These are phyloP conservation scores for Mactra quadrangularis DNA, from an alignment of 1,140 invertebrate species.

Conservation along the genomic window DNA sequence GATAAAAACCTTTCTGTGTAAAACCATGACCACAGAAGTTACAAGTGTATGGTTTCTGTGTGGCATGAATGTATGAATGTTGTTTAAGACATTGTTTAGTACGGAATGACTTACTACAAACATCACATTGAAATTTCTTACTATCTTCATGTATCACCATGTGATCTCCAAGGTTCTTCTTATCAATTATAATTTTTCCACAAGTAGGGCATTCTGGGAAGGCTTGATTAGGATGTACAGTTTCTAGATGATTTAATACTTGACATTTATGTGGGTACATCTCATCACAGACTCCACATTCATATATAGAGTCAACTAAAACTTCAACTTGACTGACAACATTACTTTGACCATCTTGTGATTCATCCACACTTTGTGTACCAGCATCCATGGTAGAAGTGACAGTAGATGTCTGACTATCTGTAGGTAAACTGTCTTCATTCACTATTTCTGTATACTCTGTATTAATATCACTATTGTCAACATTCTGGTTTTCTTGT, in stretches of 20 bases:
- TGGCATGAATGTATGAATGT: constrained; percentile 49
- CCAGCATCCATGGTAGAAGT: neutral
- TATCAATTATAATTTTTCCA: constrained; percentile 37
- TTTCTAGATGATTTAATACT: constrained; percentile 31
- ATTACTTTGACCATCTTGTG: neutral
- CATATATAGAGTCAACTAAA: neutral
- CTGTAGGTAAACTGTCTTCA: too few species aligned
- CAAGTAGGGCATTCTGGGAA: constrained; percentile 39
- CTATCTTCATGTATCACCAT: constrained; percentile 32
- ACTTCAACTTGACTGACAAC: too few species aligned
- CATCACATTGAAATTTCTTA: constrained; percentile 25
- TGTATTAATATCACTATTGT: too few species aligned
- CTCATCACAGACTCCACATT: constrained; percentile 49
- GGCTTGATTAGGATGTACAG: constrained; percentile 4
- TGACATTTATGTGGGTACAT: constrained; percentile 43
- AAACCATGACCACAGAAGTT: constrained; percentile 56
- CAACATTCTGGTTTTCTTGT: too few species aligned
- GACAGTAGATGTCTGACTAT: too few species aligned
- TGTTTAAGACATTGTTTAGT: constrained; percentile 46
- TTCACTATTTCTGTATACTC: too few species aligned
- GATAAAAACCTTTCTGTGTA: constrained; percentile 54
- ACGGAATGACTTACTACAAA: constrained; percentile 34
- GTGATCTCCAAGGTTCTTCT: constrained; percentile 41
- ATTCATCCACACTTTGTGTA: constrained; percentile 12
- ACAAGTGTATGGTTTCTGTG: constrained; percentile 47